Conservation (phyloP, 1,140 invertebrate genomes). For the Drosophila fuyamai region DNA sequence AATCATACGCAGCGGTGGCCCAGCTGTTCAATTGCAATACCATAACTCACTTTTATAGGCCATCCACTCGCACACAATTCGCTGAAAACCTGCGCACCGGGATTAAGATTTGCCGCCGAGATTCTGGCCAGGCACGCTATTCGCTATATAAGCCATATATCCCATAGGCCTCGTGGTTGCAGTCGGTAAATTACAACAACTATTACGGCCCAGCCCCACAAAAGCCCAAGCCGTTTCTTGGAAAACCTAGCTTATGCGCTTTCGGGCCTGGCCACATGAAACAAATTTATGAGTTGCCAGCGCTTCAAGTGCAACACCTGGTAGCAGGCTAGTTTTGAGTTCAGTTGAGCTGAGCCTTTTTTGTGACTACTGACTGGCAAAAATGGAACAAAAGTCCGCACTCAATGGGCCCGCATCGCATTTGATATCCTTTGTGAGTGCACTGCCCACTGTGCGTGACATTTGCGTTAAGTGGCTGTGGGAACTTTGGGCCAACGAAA, state of each 20-base stretch:
- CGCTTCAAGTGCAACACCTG: conserved; percentile 75
- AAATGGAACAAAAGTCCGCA: conserved; percentile 36
- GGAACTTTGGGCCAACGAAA: conserved; percentile 49
- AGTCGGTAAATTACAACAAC: conserved; percentile 83
- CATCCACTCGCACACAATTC: conserved; percentile 73
- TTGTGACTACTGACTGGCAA: conserved; percentile 22
- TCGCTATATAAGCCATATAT: not conserved
- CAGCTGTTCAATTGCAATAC: conserved; percentile 82
- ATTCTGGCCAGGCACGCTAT: conserved; percentile 60
- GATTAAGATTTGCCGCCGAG: conserved; percentile 82
- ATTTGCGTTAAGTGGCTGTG: conserved; percentile 80
- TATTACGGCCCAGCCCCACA: conserved; percentile 59
- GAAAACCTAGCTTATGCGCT: conserved; percentile 75
- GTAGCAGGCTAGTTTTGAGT: conserved; percentile 41
- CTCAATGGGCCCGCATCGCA: conserved; percentile 74
- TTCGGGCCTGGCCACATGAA: conserved; percentile 66
- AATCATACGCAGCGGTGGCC: conserved; percentile 83
- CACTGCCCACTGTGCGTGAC: conserved; percentile 72
- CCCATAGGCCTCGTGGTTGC: conserved; percentile 37
- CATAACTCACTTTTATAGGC: conserved; percentile 83
- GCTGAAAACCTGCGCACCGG: conserved; percentile 83
- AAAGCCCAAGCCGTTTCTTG: conserved; percentile 65
- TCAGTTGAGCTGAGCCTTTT: not conserved
- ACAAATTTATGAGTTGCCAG: conserved; percentile 71
- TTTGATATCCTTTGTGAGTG: conserved; percentile 70